Evolutionary conservation across 2,113 vertebrate genomes (phyloP).

Genomic region (Catharus fuscescens): DNA sequence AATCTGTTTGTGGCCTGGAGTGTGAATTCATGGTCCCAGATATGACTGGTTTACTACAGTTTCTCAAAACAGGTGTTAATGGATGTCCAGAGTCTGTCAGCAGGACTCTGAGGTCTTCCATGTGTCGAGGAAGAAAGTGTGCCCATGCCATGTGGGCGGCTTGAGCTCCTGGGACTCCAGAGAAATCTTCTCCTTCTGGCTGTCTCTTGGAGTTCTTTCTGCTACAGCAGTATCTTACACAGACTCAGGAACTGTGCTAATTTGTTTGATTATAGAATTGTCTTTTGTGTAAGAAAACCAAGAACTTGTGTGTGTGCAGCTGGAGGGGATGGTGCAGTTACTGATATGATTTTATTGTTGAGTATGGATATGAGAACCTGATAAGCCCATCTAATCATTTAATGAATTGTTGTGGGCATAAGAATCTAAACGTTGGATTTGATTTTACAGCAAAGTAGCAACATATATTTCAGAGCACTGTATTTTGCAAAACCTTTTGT

Average conservation of each 20-base stretch:
- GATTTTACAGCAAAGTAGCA: not conserved
- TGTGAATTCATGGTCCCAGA: not conserved
- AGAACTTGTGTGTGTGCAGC: not conserved
- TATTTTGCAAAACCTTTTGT: not conserved
- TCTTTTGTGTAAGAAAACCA: not conserved
- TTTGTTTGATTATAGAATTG: not conserved
- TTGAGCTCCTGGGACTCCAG: rapidly evolving
- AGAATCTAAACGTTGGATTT: not conserved
- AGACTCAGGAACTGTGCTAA: rapidly evolving
- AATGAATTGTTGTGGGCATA: not conserved
- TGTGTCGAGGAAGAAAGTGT: not conserved
- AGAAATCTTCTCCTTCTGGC: not conserved
- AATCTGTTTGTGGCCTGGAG: not conserved
- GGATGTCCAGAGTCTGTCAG: rapidly evolving
- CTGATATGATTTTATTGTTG: not conserved
- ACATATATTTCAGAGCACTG: rapidly evolving
- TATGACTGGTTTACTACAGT: not conserved
- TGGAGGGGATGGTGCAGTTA: not conserved
- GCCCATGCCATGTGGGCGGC: not conserved
- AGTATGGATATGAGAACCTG: not conserved
- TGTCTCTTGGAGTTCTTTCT: not conserved
- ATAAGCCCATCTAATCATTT: not conserved
- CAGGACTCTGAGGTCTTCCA: not conserved
- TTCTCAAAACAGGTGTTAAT: not conserved
- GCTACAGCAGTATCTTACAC: not conserved